phyloP scores from a whole-genome alignment of 92 coral and sea anemone species.

The Bergia puertoricense region DNA sequence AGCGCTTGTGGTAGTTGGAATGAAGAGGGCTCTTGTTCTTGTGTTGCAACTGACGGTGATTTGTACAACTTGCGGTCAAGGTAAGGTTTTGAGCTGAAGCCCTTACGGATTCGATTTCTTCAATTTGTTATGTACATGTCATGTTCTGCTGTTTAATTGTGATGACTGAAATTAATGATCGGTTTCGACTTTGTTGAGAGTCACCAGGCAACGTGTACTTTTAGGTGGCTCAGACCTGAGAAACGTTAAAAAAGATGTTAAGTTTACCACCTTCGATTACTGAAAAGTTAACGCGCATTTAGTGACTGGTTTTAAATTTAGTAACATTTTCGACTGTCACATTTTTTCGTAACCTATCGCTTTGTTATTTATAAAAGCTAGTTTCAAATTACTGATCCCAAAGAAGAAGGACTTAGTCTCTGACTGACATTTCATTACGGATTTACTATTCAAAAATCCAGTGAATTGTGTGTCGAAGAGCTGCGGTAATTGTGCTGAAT shows the following conservation, averaged over 20 bases:
- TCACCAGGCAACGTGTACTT: not conserved
- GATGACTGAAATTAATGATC: no score
- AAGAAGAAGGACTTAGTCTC: no score
- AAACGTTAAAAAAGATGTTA: not conserved
- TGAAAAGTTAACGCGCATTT: not conserved
- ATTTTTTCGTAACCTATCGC: not conserved
- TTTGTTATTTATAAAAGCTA: not conserved
- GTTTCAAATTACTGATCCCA: not conserved
- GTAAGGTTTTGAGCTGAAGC: not conserved
- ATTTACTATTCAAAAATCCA: no score
- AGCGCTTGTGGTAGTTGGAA: constrained; percentile 8
- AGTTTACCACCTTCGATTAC: not conserved
- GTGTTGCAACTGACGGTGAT: constrained; percentile 1
- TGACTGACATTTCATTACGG: no score
- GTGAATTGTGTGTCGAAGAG: no score
- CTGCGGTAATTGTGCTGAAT: no score
- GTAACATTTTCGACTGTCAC: not conserved
- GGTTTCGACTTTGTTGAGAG: not conserved
- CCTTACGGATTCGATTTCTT: not conserved
- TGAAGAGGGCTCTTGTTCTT: constrained; percentile 6
- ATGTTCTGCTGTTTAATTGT: not conserved
- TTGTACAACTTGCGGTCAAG: constrained; percentile 28
- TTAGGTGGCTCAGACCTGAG: not conserved
- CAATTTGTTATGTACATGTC: not conserved
- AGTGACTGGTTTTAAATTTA: no score